Conservation (phyloP, 92 coral and sea anemone genomes). For the Micromussa lordhowensis region DNA sequence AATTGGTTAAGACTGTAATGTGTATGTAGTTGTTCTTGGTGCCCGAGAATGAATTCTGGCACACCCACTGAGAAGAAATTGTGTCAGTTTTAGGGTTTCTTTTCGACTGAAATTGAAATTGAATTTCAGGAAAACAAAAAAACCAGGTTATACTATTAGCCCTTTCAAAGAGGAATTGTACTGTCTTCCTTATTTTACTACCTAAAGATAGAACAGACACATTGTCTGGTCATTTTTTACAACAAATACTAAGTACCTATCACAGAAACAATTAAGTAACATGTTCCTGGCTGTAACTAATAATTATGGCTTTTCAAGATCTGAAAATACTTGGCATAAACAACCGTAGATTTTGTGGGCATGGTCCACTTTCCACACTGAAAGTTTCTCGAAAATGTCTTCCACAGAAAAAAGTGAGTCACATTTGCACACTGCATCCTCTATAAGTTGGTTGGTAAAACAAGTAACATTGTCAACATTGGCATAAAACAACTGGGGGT, state of each 20-base stretch:
- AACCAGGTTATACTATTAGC: conserved; percentile 11
- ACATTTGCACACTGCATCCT: conserved; percentile 39
- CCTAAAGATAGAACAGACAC: too few relatives aligned
- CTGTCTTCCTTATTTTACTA: too few relatives aligned
- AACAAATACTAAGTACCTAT: too few relatives aligned
- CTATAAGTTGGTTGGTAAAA: conserved; percentile 28
- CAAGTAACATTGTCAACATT: conserved; percentile 48
- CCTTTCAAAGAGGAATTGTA: conserved; percentile 15
- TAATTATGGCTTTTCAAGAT: not conserved
- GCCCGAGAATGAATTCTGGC: too few relatives aligned
- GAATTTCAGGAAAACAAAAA: conserved; percentile 10
- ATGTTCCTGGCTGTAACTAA: too few relatives aligned
- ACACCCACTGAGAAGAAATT: too few relatives aligned
- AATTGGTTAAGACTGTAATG: conserved; percentile 17
- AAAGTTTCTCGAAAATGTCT: conserved; percentile 28
- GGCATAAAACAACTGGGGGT: conserved; percentile 34
- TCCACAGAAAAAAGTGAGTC: conserved; percentile 43
- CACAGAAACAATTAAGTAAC: too few relatives aligned
- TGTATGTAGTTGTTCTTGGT: not conserved
- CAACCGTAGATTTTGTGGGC: conserved; percentile 39
- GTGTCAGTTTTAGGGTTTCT: too few relatives aligned
- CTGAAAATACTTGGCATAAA: conserved; percentile 36
- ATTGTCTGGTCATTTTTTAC: too few relatives aligned
- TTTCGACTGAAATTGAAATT: not conserved
- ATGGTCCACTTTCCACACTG: conserved; percentile 31